Evolutionary conservation across 2,888 invertebrate genomes (phyloP), one percentile per base, ranked within the genome.

Genomic region (Drosophila colorata): DNA sequence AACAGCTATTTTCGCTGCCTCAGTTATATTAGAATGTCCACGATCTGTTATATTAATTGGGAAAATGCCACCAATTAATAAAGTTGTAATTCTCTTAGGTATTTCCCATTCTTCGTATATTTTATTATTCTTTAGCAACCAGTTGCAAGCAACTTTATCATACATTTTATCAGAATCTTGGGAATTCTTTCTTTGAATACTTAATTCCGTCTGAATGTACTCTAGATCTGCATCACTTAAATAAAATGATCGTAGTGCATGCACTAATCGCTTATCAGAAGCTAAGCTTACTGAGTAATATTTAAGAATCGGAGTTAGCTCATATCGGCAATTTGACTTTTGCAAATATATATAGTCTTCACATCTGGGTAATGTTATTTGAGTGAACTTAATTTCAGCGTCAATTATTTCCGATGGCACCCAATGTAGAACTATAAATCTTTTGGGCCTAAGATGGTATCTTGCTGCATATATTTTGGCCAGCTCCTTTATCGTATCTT

Each of bases 291-390:
- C 90, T 93, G 95, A 95, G n/a, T 94, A 94, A 46, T 95, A 92
- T 90, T 96, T 96, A 8, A 95, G 93, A 49, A 96, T 91, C 49
- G 95, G 93, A 67, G 94, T 94, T 56, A 95, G 93, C 76, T 96
- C 95, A 90, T 96, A 96, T 81, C 94, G 94, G 89, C 96, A 96
- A 18, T 93, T 92, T 0, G 91, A 78, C 44, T 69, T 37, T 64
- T 71, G 59, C 40, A 87, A 57, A 71, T 89, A 77, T 1, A 16
- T 3, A 7, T 74, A 66, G 7, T 93, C 90, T 66, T 94, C 93
- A 87, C 96, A 96, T 28, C 93, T 92, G 1, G 95, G 95, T 90
- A 96, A 95, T 13, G 93, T 92, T 0, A 97, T 93, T 23, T 93
- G 93, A 1, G 91, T 77, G 74, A 93, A 94, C 20, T 93, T 89